These are phyloP conservation scores for Scolanthus callimorphus DNA, from an alignment of 92 coral and sea anemone genomes.

Conservation along the genomic window DNA sequence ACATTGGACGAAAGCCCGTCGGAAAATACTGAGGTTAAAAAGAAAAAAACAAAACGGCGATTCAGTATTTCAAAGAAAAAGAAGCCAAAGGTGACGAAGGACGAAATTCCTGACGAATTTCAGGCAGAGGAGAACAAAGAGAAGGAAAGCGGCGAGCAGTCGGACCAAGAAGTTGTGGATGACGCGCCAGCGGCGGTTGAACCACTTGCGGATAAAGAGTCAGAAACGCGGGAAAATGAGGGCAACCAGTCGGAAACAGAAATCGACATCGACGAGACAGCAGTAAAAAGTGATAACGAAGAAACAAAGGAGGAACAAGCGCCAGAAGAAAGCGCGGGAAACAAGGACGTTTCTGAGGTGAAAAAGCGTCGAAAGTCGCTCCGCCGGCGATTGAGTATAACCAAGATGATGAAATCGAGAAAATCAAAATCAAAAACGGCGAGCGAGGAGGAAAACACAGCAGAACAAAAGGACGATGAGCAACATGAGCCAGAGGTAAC, in stretches of 20 bases:
- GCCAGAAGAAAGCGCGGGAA: conserved; percentile 1
- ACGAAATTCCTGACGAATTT: not conserved
- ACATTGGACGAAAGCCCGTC: not conserved
- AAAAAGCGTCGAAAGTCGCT: not conserved
- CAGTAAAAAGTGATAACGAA: not conserved
- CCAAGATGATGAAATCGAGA: conserved; percentile 1
- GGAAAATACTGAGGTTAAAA: not conserved
- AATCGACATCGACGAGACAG: not conserved
- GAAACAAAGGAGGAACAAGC: conserved; percentile 4
- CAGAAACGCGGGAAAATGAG: not conserved
- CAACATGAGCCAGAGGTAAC: not conserved
- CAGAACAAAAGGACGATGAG: conserved; percentile 3
- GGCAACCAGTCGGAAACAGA: not conserved
- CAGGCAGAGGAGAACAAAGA: not conserved
- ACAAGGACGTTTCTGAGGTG: not conserved
- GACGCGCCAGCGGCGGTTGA: not conserved
- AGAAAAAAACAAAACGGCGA: not conserved
- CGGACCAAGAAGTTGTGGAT: not conserved
- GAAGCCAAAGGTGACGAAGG: not conserved
- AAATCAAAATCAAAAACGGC: not conserved
- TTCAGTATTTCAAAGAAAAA: conserved; percentile 6
- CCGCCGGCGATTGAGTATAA: not conserved
- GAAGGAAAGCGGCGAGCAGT: not conserved
- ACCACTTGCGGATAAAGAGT: conserved; percentile 1
- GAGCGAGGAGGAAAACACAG: conserved; percentile 1